Conservation (phyloP, 2,888 invertebrate genomes). For the Mechanitis messenoides region DNA sequence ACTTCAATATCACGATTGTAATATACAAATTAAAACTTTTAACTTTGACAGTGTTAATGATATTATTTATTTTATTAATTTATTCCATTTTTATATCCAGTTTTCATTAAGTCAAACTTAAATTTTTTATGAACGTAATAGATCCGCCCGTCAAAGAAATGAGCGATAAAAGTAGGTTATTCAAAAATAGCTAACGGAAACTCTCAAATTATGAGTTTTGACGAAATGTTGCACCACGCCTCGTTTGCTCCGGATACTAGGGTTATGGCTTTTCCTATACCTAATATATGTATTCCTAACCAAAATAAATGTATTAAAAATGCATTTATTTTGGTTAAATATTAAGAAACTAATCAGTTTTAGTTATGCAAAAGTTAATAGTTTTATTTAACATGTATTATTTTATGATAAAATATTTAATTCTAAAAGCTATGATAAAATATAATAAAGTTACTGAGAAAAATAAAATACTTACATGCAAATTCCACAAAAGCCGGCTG, state of each 20-base stretch:
- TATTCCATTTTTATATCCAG: too few relatives aligned
- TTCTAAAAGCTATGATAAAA: too few relatives aligned
- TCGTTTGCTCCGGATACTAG: constrained; percentile 53
- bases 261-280: constrained; percentile 35
- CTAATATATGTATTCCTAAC: constrained; percentile 26
- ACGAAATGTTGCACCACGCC: constrained; percentile 60
- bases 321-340: constrained; percentile 32
- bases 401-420: too few relatives aligned
- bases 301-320: constrained; percentile 32
- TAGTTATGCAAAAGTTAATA: too few relatives aligned
- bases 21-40: too few relatives aligned
- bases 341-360: too few relatives aligned
- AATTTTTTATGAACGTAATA: too few relatives aligned
- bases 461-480: constrained; percentile 88
- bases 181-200: constrained; percentile 69
- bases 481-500: constrained; percentile 92
- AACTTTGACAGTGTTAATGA: too few relatives aligned
- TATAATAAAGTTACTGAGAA: background rate
- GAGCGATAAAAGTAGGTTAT: constrained; percentile 55
- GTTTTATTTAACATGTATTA: too few relatives aligned
- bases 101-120: too few relatives aligned
- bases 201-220: constrained; percentile 72
- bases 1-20: too few relatives aligned
- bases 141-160: constrained; percentile 23
- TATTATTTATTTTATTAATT: too few relatives aligned